Percentiles rank a stretch among this genome's conserved stretches.
These are phyloP conservation scores for Diploptera punctata DNA, from an alignment of 2,888 invertebrate genomes.

Conservation along the genomic window DNA sequence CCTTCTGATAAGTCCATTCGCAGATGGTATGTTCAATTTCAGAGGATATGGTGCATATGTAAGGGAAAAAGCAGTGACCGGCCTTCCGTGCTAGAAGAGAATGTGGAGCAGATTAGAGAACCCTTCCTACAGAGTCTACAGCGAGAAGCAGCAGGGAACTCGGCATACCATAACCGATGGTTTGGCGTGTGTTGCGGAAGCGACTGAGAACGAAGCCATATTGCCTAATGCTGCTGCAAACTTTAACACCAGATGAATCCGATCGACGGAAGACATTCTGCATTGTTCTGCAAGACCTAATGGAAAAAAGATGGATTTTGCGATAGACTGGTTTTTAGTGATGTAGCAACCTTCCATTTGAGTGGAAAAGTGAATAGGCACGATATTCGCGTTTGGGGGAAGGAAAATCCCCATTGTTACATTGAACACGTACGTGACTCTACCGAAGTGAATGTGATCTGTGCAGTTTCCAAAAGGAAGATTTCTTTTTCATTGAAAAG, in stretches of 20 bases:
- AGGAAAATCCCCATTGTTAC: not conserved
- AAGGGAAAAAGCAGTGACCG: not conserved
- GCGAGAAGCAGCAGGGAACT: not conserved
- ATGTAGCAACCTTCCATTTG: no score
- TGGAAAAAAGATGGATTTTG: no score
- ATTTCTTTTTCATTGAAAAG: not conserved
- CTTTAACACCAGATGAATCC: not conserved
- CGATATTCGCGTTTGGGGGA: not conserved
- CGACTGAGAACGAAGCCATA: slow-evolving; percentile 11
- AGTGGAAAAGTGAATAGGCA: no score
- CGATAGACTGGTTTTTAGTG: no score
- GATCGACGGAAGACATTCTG: not conserved
- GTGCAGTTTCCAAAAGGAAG: not conserved
- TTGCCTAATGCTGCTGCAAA: not conserved
- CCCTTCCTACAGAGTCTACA: not conserved
- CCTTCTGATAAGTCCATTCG: not conserved
- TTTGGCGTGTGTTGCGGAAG: not conserved
- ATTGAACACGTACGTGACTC: not conserved
- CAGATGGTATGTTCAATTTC: not conserved
- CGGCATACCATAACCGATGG: not conserved
- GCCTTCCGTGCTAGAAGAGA: not conserved
- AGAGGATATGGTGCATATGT: no score
- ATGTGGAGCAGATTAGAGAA: not conserved
- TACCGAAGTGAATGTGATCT: not conserved
- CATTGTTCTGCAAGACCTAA: not conserved